These are phyloP conservation scores for Musca vetustissima DNA, from an alignment of 1,140 invertebrate genomes.

Conservation along the genomic window DNA sequence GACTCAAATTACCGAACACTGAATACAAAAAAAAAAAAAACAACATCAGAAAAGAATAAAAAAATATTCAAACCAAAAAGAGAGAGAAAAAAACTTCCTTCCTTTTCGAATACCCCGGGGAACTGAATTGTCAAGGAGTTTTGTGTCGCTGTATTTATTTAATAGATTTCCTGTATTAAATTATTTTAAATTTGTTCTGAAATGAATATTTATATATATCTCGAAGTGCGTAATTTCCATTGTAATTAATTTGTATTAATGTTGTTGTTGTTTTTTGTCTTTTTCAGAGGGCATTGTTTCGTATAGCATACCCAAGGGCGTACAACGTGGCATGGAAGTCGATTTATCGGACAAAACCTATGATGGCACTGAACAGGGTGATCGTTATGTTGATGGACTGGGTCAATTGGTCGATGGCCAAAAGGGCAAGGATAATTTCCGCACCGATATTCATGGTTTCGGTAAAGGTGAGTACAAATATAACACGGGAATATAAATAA, in stretches of 20 bases:
- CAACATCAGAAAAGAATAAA: too few species aligned
- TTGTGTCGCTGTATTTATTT: not conserved
- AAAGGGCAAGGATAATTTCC: constrained; percentile 79
- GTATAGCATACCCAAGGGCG: constrained; percentile 82
- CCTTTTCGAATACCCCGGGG: too few species aligned
- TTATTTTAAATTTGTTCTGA: not conserved
- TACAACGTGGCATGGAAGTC: constrained; percentile 75
- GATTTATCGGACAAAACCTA: constrained; percentile 91
- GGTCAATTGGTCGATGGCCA: constrained; percentile 91
- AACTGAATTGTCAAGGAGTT: too few species aligned
- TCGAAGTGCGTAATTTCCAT: constrained; percentile 1
- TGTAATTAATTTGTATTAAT: not conserved
- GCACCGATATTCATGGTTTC: constrained; percentile 66
- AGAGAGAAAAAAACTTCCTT: too few species aligned
- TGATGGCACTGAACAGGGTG: constrained; percentile 82
- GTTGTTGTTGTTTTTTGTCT: constrained; percentile 17
- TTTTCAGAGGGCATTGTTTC: constrained; percentile 76
- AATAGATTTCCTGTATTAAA: not conserved
- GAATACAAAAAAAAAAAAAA: too few species aligned
- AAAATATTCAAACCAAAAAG: too few species aligned
- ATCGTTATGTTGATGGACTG: constrained; percentile 76
- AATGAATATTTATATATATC: constrained; percentile 1
- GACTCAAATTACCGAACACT: too few species aligned
- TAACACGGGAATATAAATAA: too few species aligned
- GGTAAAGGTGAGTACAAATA: constrained; percentile 65